phyloP scores from a whole-genome alignment of 2,113 vertebrate genomes.

The Lepus europaeus region DNA sequence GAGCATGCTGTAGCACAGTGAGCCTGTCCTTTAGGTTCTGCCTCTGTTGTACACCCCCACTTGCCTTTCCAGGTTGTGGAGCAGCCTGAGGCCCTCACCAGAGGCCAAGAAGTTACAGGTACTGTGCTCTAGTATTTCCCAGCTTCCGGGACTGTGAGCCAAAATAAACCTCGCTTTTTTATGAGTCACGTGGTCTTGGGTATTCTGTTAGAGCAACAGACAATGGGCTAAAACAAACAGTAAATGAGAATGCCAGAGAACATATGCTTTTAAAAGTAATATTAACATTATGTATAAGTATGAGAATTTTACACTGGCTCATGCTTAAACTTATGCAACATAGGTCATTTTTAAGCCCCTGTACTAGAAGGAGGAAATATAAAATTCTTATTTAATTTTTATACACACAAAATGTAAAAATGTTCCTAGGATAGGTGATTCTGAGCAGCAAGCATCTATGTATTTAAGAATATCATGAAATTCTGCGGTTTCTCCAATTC shows the following conservation, averaged over 20 bases:
- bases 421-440: background rate
- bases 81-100: no score
- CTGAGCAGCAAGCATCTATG: background rate
- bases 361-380: background rate
- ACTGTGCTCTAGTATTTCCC: no score
- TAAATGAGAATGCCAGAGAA: constrained; percentile 24
- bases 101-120: no score
- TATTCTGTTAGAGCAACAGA: no score
- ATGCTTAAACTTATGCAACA: background rate
- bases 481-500: background rate
- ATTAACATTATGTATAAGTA: background rate
- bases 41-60: no score
- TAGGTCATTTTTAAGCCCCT: background rate
- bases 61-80: no score
- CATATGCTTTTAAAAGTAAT: constrained; percentile 31
- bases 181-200: no score
- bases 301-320: background rate
- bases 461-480: constrained; percentile 28
- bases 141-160: no score
- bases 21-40: no score
- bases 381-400: constrained; percentile 1
- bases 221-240: background rate
- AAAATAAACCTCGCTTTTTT: no score
- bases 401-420: background rate
- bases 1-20: no score